Base-by-base conservation (phyloP, 2,888 invertebrate species). In the Lysandra coridon region DNA sequence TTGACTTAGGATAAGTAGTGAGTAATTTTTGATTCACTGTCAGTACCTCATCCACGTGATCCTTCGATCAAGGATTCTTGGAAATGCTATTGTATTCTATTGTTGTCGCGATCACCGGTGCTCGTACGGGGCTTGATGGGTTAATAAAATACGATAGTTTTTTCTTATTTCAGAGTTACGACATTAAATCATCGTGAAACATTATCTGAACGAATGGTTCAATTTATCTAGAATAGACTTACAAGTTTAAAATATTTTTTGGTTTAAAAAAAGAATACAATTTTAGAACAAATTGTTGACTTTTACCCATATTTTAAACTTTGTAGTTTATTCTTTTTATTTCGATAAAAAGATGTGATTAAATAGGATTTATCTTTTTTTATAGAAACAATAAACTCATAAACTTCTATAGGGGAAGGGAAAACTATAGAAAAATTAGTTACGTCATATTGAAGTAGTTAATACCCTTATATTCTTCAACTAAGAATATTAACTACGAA, bases 401-500 rank as follows among this genome's bases (percentile, higher is more conserved):
- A 44, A 44, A 53, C 53, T 14, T 10, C 49, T 49, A 53, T 53
- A 53, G 14, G 14, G 3, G 57, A 17, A 3, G 4, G 10, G 12
- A 69, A 69, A 69, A 30, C 33, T 14, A 69, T 12, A 37, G 17
- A 5, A 33, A 69, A 69, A 64, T 12, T 5, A 12, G 12, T 64
- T 64, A 64, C 74, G 23, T 23, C 40, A 75, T 30, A 14, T 17
- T 30, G 30, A 75, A 12, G 30, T 76, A 76, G 76, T 76, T 17
- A 53, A 30, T 49, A 76, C 23, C 76, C 76, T 76, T 57, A 57
- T 57, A 33, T 76, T 57, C 14, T 33, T 23, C 49, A 76, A 76
- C 53, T 6, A 78, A 80, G 80, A 79, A 62, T 79, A 73, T 81
- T 75, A 80, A 80, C 80, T 80, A 62, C 76, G 78, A 80, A 80